phyloP scores from a whole-genome alignment of 2,888 invertebrate species.

The Nomada flava region DNA sequence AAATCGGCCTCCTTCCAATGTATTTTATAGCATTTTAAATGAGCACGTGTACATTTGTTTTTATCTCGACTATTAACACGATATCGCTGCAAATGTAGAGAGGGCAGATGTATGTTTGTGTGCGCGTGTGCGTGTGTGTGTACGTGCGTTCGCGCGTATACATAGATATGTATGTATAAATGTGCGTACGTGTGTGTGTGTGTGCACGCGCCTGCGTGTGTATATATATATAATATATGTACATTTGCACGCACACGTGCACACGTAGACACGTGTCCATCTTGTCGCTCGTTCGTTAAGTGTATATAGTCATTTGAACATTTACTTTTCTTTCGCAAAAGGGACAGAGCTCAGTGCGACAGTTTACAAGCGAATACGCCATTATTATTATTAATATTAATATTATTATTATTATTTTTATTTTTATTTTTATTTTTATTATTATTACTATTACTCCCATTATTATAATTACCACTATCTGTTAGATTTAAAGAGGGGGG shows the following conservation, averaged over 20 bases:
- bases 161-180: not conserved
- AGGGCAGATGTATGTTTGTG: not conserved
- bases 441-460: not conserved
- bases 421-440: not conserved
- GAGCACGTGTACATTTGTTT: conserved; percentile 62
- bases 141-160: not conserved
- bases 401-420: not conserved
- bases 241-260: not conserved
- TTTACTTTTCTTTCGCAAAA: conserved; percentile 24
- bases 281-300: conserved; percentile 38
- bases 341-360: conserved; percentile 43
- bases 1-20: conserved; percentile 44
- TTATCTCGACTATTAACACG: conserved; percentile 50
- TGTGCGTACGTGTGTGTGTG: not conserved
- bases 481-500: conserved; percentile 13
- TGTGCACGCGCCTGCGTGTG: not conserved
- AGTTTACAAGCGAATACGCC: not conserved
- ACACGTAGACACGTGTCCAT: conserved; percentile 11
- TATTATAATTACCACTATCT: not conserved
- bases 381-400: conserved; percentile 10
- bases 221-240: not conserved
- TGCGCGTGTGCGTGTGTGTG: not conserved
- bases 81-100: conserved; percentile 12
- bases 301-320: conserved; percentile 51
- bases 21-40: conserved; percentile 71